Percentiles rank a stretch among this genome's conserved stretches.
phyloP scores from a whole-genome alignment of 2,888 invertebrate species.

The Diaprepes abbreviatus region DNA sequence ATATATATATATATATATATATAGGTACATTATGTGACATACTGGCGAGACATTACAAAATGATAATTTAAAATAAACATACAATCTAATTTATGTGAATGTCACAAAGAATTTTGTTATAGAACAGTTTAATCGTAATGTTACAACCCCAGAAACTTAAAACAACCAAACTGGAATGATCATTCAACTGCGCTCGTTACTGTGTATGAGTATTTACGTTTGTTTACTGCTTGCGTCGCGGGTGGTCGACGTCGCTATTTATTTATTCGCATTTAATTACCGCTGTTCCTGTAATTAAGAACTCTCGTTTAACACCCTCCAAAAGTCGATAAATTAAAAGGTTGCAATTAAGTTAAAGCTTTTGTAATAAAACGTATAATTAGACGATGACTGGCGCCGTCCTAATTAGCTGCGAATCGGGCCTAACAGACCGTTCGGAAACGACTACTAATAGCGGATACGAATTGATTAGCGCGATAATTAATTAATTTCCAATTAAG shows the following conservation, averaged over 20 bases:
- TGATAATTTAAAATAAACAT: too few relatives aligned
- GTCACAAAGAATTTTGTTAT: too few relatives aligned
- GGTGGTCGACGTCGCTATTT: neutral
- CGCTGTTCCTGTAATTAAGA: conserved; percentile 12
- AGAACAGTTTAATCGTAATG: too few relatives aligned
- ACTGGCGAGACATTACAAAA: too few relatives aligned
- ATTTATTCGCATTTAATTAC: neutral
- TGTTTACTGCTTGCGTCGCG: too few relatives aligned
- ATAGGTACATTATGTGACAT: too few relatives aligned
- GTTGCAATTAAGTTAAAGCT: conserved; percentile 17
- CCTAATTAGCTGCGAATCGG: conserved; percentile 17
- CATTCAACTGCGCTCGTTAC: too few relatives aligned
- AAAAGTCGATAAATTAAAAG: conserved; percentile 16
- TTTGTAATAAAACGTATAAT: conserved; percentile 19
- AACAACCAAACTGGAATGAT: too few relatives aligned
- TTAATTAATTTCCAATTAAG: conserved; percentile 34
- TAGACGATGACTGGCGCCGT: conserved; percentile 13
- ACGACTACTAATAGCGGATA: conserved; percentile 21
- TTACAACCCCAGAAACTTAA: too few relatives aligned
- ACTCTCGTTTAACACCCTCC: conserved; percentile 11
- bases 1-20: too few relatives aligned
- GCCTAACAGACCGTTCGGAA: conserved; percentile 16
- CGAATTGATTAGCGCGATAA: conserved; percentile 27
- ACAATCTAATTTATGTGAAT: too few relatives aligned
- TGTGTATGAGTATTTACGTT: too few relatives aligned